Evolutionary conservation across 2,888 invertebrate genomes (phyloP).

Genomic region (Calliopum simillimum): DNA sequence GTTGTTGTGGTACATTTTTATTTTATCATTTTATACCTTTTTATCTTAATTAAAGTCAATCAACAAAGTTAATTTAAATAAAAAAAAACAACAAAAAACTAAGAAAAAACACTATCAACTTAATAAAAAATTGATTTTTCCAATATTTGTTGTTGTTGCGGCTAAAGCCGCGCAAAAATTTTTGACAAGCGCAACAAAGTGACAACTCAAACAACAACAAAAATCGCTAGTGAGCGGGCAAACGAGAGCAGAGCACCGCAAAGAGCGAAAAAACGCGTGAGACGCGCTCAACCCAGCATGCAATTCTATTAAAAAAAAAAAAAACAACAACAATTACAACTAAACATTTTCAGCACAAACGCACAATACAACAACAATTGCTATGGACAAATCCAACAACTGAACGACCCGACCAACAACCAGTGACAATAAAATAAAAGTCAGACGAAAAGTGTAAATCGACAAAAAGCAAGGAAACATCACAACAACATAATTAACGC

Average conservation of each 20-base stretch:
- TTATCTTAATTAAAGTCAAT: too few relatives aligned
- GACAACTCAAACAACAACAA: neutral
- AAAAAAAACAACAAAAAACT: too few relatives aligned
- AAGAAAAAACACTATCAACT: too few relatives aligned
- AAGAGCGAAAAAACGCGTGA: neutral
- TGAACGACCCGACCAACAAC: neutral
- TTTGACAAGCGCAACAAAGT: neutral
- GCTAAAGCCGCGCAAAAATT: neutral
- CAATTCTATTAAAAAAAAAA: neutral
- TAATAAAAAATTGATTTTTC: slow-evolving; percentile 2
- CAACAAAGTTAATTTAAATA: too few relatives aligned
- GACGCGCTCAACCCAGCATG: neutral
- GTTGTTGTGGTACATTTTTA: too few relatives aligned
- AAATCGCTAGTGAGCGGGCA: neutral
- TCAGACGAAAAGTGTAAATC: neutral
- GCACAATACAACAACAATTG: neutral
- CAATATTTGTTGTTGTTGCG: neutral
- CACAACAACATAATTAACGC: neutral
- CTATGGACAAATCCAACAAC: neutral
- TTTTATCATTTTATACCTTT: too few relatives aligned
- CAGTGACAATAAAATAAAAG: neutral
- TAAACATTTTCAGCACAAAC: neutral
- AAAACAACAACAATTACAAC: neutral
- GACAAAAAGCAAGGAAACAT: neutral
- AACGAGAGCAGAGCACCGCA: neutral